Base-by-base conservation (phyloP, 35 echinoderm and acorn worm species). In the Lytechinus pictus region DNA sequence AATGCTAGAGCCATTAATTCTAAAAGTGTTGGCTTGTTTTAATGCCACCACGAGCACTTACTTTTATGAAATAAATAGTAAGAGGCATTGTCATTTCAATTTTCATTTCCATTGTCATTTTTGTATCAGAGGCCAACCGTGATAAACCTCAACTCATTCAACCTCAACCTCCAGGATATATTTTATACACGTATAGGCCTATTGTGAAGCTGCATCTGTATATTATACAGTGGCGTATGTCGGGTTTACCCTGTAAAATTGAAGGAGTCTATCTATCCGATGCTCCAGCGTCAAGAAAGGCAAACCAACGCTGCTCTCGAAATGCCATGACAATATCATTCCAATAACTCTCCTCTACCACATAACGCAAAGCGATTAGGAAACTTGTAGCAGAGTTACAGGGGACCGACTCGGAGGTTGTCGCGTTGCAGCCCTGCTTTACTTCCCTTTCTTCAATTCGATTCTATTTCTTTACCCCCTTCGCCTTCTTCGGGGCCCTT, bases 351-450 rank as follows among this genome's bases (percentile, higher is more conserved):
- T 79, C 66, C 66, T 7, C 66, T 24, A 79, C 66, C 19, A 79
- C 24, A 79, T 79, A 79, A 79, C 66, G 66, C n/a, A 79, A 79
- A 79, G 66, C 66, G 66, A 79, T 79, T 24, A n/a, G 66, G 8
- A 79, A 79, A 79, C 66, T 79, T 79, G 66, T 79, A 79, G 66
- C 19, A 24, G 66, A 79, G 8, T 79, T 79, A 79, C n/a, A 79
- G 66, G 66, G 66, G 66, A 79, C 66, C 21, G 66, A 79, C 66
- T 79, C 52, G 88, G 16, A 90, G 88, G 88, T 90, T 54, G 52
- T 90, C 28, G 11, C 27, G n/a, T 90, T 27, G 88, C 29, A 90
- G 88, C 88, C 52, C 10, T 90, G 33, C 10, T 54, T 21, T 33
- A 10, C 52, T 90, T n/a, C 24, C 16, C 33, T 44, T 44, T n/a